phyloP scores from a whole-genome alignment of 1,140 invertebrate species.

The Atta texana region DNA sequence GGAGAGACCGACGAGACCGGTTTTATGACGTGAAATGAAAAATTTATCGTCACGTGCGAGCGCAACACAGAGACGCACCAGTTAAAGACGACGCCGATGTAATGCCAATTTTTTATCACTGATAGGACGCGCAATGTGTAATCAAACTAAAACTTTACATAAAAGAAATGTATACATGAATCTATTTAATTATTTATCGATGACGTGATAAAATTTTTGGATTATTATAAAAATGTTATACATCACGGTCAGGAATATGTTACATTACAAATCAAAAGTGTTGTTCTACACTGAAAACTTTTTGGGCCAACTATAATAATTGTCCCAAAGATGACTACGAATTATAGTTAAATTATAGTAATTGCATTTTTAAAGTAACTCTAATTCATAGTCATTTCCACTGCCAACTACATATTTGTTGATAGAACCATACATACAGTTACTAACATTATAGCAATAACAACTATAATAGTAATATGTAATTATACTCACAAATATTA shows the following conservation, averaged over 20 bases:
- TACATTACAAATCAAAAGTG: neutral
- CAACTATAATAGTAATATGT: too few relatives aligned
- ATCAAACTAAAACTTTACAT: slow-evolving; percentile 23
- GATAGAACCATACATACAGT: too few relatives aligned
- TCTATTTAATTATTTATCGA: neutral
- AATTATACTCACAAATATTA: too few relatives aligned
- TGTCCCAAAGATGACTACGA: too few relatives aligned
- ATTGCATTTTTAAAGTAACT: too few relatives aligned
- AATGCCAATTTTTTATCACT: slow-evolving; percentile 10
- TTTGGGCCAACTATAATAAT: too few relatives aligned
- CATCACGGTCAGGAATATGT: neutral
- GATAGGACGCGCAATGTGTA: neutral
- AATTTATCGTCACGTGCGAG: slow-evolving; percentile 42
- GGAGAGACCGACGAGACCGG: neutral
- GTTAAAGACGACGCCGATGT: neutral
- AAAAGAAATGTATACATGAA: neutral
- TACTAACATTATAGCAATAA: too few relatives aligned
- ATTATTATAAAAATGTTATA: neutral
- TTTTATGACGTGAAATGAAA: slow-evolving; percentile 41
- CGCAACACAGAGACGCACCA: neutral
- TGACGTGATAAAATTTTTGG: neutral
- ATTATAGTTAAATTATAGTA: too few relatives aligned
- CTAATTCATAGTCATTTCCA: too few relatives aligned
- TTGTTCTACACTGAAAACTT: neutral
- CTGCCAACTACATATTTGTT: too few relatives aligned